A percentile compares a stretch with the other conserved stretches of the same genome.
These are phyloP conservation scores for Drosophila buzzatii DNA, from an alignment of 2,888 invertebrate species.

Conservation along the genomic window DNA sequence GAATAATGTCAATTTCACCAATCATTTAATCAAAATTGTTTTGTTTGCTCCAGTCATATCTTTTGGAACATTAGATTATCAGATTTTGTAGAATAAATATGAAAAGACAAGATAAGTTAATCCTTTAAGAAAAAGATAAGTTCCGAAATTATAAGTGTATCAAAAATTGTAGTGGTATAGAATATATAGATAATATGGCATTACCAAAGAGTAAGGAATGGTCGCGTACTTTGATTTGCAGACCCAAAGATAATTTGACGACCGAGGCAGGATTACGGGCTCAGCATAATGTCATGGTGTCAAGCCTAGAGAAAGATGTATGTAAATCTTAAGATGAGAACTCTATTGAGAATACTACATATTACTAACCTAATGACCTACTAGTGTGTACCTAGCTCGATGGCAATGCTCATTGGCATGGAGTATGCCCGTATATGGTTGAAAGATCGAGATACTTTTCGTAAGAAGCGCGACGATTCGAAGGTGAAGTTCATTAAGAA, in stretches of 20 bases:
- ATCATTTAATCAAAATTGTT: neutral
- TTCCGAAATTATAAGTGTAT: constrained; percentile 7
- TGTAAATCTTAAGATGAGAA: constrained; percentile 41
- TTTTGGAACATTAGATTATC: neutral
- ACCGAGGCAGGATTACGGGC: constrained; percentile 56
- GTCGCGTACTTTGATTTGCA: constrained; percentile 51
- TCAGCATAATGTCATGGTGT: constrained; percentile 41
- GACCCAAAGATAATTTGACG: constrained; percentile 67
- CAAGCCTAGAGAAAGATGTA: constrained; percentile 70
- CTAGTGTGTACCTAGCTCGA: constrained; percentile 51
- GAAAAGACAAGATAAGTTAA: neutral
- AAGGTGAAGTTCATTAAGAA: constrained; percentile 65
- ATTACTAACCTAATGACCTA: neutral
- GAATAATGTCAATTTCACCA: neutral
- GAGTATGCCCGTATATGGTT: constrained; percentile 74
- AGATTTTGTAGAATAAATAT: neutral
- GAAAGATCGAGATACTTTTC: constrained; percentile 57
- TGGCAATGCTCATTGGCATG: constrained; percentile 56
- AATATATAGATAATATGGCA: neutral
- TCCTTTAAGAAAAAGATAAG: neutral
- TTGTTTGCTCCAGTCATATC: neutral
- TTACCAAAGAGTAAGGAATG: constrained; percentile 49
- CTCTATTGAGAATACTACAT: neutral
- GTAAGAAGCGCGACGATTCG: constrained; percentile 20
- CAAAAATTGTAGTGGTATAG: neutral